Base-by-base conservation (phyloP, 2,113 vertebrate genomes). In the Megaceryle torquata region DNA sequence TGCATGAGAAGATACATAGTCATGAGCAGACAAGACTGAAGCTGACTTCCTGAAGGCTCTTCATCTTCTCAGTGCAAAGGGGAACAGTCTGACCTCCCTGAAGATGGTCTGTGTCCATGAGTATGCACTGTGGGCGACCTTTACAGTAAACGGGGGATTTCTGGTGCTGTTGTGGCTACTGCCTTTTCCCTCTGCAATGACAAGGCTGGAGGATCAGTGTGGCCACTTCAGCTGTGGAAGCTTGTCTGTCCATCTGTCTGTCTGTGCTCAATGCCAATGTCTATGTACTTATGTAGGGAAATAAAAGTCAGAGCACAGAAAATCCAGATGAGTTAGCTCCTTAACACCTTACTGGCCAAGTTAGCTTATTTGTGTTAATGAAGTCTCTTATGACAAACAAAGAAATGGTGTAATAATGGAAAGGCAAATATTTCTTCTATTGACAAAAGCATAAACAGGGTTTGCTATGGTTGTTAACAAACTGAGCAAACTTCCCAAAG, bases 81-180 rank as follows among this genome's bases (percentile, higher is more conserved):
- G 19, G 18, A 65, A 59, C 29, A 54, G 8, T 4, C 15, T 46
- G 20, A 22, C n/a, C n/a, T 82, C 24, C 18, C 43, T 53, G 35
- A 88, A 37, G 26, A 25, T 26, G 13, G 3, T 59, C 37, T 72
- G 0, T 54, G 15, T 63, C 19, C 33, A 15, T 2, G 14, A n/a
- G 6, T 11, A 31, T 22, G 43, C 24, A 29, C 26, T 31, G 17
- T 53, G n/a, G 6, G 11, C 14, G 57, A 13, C 46, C 5, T 35
- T 63, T 54, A 5, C 17, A 28, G 64, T 53, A 22, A 6, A 6
- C 0, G 0, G 5, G 15, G 61, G 7, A 46, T 57, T 75, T 39
- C 31, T 53, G 25, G 20, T 69, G 78, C 21, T 69, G 86, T 74
- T 65, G 54, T 16, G 48, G 17, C 51, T 93, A 22, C 82, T 59